A percentile compares a stretch with the other conserved stretches of the same genome.
These are phyloP conservation scores for Caenorhabditis sulstoni DNA, from an alignment of 2,888 invertebrate genomes.

Conservation along the genomic window DNA sequence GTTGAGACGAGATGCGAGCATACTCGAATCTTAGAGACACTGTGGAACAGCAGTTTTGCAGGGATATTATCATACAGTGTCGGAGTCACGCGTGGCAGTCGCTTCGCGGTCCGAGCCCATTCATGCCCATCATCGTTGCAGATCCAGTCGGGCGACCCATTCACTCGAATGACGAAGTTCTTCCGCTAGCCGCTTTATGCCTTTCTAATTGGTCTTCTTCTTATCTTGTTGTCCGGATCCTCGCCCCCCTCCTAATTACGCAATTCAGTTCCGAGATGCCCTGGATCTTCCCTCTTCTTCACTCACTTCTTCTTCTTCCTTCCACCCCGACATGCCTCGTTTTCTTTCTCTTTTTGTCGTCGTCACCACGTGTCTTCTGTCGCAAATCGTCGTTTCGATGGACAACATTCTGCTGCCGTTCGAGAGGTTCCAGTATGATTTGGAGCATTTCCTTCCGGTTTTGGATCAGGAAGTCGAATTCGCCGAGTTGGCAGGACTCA, in stretches of 20 bases:
- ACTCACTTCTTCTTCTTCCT: background rate
- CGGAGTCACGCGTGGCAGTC: too few relatives aligned
- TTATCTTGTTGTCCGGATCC: conserved; percentile 8
- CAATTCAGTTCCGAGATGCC: background rate
- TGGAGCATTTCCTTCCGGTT: conserved; percentile 36
- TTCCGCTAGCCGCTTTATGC: conserved; percentile 5
- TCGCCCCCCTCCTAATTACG: conserved; percentile 5
- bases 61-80: too few relatives aligned
- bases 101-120: too few relatives aligned
- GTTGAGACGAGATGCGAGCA: too few relatives aligned
- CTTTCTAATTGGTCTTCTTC: conserved; percentile 1
- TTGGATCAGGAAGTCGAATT: conserved; percentile 48
- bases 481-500: conserved; percentile 30
- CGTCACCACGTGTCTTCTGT: background rate
- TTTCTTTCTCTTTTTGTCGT: conserved; percentile 8
- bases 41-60: too few relatives aligned
- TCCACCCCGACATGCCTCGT: background rate
- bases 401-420: conserved; percentile 36
- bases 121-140: too few relatives aligned
- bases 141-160: too few relatives aligned
- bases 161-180: too few relatives aligned
- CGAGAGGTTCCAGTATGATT: conserved; percentile 40
- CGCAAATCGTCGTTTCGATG: background rate
- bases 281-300: conserved; percentile 1
- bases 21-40: too few relatives aligned